Base-by-base conservation (phyloP, 2,888 invertebrate species). In the Nemapogon koenigi region DNA sequence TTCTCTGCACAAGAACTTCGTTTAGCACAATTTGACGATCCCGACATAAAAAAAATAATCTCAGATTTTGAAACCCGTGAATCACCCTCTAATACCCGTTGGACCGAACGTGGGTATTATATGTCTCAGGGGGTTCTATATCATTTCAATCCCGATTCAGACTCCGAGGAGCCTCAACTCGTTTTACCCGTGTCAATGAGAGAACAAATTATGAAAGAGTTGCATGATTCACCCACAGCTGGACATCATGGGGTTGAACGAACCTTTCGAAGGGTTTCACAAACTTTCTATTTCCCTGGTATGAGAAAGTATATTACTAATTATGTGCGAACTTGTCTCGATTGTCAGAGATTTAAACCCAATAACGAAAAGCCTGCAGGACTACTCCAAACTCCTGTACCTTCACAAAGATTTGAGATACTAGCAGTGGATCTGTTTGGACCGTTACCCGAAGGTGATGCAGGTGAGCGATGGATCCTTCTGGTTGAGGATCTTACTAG, bases 261-360 rank as follows among this genome's bases (percentile, higher is more conserved):
- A 3, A 49, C 48, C 2, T 7, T 42, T 0, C 31, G 39, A 4
- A 31, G 37, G 10, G 48, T 50, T 2, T 7, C 26, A 0, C 18
- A n/a, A 0, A 35, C 43, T 1, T 49, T 46, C 16, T 52, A 39
- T 29, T 52, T 48, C 44, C 13, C 43, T 4, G 45, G 43, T 2
- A 47, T 55, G 49, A 13, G 46, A 7, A 28, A 37, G 3, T 46
- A 42, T 4, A 41, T 53, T 2, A 18, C 29, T 1, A 39, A 47
- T 0, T 46, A 53, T 25, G 37, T 54, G 2, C 38, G 40, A 14
- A 31, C 37, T 2, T 53, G 52, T 37, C 15, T 38, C 0, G 41
- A 47, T 13, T 57, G 57, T 38, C 57, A 58, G 35, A 16, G 47
- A 3, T 59, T 54, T 27, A 59, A 59, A 41, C 28, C 48, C 3